A percentile compares a stretch with the other conserved stretches of the same genome.
phyloP scores from a whole-genome alignment of 2,797 vertebrate genomes.

The Cirrhinus molitorella region DNA sequence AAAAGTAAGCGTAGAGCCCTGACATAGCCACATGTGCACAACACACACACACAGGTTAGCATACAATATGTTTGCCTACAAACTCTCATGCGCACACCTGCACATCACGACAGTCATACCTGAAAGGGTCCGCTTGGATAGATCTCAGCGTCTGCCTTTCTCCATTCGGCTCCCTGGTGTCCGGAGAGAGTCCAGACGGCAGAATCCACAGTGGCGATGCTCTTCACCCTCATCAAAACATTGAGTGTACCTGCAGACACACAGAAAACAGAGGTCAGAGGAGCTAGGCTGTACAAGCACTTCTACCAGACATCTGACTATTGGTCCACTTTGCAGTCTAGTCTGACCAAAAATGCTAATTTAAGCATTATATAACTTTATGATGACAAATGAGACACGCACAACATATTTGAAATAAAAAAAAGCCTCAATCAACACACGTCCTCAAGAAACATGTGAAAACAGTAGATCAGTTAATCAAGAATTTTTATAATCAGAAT shows the following conservation, averaged over 20 bases:
- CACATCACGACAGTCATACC: conserved; percentile 77
- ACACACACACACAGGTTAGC: neutral
- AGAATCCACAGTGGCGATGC: conserved; percentile 86
- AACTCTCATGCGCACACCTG: neutral
- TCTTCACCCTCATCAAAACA: conserved; percentile 87
- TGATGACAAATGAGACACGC: neutral
- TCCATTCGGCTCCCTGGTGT: conserved; percentile 89
- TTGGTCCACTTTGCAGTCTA: neutral
- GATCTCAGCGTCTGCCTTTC: conserved; percentile 87
- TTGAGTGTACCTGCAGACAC: conserved; percentile 85
- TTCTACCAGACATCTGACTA: neutral
- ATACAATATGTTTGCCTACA: neutral
- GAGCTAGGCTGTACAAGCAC: neutral
- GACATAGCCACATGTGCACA: no score
- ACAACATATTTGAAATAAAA: neutral
- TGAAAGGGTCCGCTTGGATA: conserved; percentile 93
- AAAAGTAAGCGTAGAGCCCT: no score
- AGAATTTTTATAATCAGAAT: neutral
- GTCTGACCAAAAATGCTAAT: neutral
- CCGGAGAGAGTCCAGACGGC: conserved; percentile 88
- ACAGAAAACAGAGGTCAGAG: neutral
- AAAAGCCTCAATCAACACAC: neutral
- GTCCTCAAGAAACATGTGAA: neutral
- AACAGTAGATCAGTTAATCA: neutral
- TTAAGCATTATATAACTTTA: neutral